Percentiles rank a stretch among this genome's conserved stretches.
These are phyloP conservation scores for Cinclus mexicanus DNA, from an alignment of 2,113 vertebrate genomes.

Conservation along the genomic window DNA sequence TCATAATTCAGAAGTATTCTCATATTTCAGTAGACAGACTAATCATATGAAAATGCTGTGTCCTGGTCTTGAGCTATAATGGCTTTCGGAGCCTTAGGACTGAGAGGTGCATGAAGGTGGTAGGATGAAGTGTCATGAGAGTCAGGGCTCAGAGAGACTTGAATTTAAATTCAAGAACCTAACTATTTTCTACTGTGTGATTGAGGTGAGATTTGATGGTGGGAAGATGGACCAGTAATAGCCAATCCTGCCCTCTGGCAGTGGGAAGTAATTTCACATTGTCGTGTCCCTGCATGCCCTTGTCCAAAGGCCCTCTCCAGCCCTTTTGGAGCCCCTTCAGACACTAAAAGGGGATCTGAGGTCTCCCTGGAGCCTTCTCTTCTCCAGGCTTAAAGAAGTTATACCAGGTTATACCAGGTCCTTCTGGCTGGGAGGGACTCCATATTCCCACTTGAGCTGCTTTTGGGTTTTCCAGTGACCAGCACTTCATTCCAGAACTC, in stretches of 20 bases:
- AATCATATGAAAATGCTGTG: background rate
- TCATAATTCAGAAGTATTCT: background rate
- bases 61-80: background rate
- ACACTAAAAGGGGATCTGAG: background rate
- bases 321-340: background rate
- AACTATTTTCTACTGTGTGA: background rate
- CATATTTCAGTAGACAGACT: background rate
- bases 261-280: background rate
- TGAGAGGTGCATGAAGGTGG: background rate
- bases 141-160: background rate
- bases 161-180: background rate
- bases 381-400: background rate
- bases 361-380: background rate
- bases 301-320: background rate
- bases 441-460: background rate
- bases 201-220: background rate
- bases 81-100: background rate
- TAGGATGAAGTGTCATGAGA: background rate
- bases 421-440: background rate
- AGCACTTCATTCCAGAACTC: background rate
- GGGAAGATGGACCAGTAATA: background rate
- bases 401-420: background rate
- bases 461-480: background rate
- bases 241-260: background rate
- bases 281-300: background rate